Evolutionary conservation across 2,113 vertebrate species (phyloP).

Genomic region (Muntiacus muntjak): DNA sequence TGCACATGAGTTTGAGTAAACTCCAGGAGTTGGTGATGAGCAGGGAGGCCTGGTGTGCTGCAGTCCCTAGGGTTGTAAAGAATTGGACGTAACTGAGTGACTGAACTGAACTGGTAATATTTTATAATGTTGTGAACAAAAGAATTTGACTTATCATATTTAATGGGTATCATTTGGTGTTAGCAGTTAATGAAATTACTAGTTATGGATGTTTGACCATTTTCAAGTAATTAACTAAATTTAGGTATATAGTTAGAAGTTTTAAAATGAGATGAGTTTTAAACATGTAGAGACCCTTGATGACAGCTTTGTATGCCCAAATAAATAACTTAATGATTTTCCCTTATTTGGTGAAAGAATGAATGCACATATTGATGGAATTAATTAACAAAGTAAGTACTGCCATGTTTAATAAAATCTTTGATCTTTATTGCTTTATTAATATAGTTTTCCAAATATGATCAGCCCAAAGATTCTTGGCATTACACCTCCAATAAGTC

Average conservation of each 20-base stretch:
- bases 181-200: neutral
- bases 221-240: neutral
- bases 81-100: rapidly evolving
- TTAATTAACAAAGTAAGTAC: neutral
- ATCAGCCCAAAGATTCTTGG: neutral
- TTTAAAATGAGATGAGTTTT: neutral
- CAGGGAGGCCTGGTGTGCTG: neutral
- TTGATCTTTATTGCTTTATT: neutral
- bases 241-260: neutral
- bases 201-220: neutral
- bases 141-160: neutral
- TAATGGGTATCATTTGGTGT: neutral
- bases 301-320: neutral
- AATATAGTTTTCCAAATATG: neutral
- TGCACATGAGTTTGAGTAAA: neutral
- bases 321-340: neutral
- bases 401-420: neutral
- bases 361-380: neutral
- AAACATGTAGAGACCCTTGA: neutral
- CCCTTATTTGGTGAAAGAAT: neutral
- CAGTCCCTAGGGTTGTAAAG: neutral
- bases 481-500: neutral
- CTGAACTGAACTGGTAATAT: neutral
- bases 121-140: neutral
- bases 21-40: neutral